Conservation (phyloP, 2,888 invertebrate genomes). For the Desoria tigrina region DNA sequence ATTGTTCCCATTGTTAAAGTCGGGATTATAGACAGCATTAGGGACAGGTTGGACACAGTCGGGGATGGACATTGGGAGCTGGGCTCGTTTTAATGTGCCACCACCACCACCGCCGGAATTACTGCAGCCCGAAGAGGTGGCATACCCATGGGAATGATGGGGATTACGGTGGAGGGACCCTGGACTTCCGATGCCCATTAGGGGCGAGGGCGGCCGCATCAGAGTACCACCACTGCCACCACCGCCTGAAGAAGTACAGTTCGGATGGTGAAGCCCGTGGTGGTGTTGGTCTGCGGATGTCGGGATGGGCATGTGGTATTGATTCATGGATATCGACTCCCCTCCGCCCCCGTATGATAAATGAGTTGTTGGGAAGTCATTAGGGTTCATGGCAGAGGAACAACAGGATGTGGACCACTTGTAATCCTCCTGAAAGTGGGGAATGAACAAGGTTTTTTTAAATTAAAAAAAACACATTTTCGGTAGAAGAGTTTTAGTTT, state of each 20-base stretch:
- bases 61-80: constrained; percentile 47
- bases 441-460: background rate
- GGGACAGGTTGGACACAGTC: constrained; percentile 47
- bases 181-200: constrained; percentile 47
- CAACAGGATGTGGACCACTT: constrained; percentile 49
- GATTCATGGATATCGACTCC: constrained; percentile 50
- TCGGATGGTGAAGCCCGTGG: constrained; percentile 26
- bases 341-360: constrained; percentile 39
- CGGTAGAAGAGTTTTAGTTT: too few relatives aligned
- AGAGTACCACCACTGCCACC: constrained; percentile 27
- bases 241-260: constrained; percentile 44
- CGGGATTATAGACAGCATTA: constrained; percentile 33
- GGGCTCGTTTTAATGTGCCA: constrained; percentile 35
- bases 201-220: constrained; percentile 48
- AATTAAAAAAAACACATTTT: too few relatives aligned
- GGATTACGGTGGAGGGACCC: constrained; percentile 35
- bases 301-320: constrained; percentile 47
- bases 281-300: constrained; percentile 31
- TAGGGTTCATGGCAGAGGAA: constrained; percentile 40
- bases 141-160: constrained; percentile 35
- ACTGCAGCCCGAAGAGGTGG: background rate
- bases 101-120: constrained; percentile 4
- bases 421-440: constrained; percentile 47
- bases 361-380: constrained; percentile 45
- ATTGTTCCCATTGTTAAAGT: constrained; percentile 24